Conservation (phyloP, 92 coral and sea anemone species). For the Heliopora coerulea region DNA sequence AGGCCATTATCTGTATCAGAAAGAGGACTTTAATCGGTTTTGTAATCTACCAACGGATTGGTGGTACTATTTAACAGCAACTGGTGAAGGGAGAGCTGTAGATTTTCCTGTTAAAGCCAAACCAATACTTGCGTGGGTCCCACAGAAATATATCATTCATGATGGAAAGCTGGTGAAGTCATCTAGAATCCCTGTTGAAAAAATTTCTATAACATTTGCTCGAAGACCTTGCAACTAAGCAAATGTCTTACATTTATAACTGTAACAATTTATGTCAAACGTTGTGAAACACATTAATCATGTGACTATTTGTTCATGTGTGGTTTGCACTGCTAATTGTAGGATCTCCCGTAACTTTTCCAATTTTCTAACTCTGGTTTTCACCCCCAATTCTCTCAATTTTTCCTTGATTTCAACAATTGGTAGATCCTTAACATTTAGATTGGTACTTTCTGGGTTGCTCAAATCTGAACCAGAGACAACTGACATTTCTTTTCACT, state of each 20-base stretch:
- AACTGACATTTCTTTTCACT: neutral
- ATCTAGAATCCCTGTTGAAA: neutral
- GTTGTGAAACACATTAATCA: too few species aligned
- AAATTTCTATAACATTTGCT: neutral
- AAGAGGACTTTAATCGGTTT: conserved; percentile 1
- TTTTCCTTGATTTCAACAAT: neutral
- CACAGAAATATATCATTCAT: neutral
- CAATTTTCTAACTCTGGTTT: too few species aligned
- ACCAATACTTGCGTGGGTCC: neutral
- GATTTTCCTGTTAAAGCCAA: conserved; percentile 4
- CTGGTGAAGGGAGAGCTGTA: neutral
- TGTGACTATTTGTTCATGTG: too few species aligned
- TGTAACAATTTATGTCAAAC: neutral
- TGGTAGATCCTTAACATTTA: conserved; percentile 1
- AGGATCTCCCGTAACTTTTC: too few species aligned
- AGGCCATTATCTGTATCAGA: neutral
- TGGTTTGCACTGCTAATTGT: too few species aligned
- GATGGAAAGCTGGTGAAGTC: neutral
- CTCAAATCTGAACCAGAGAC: neutral
- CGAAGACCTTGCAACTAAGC: conserved; percentile 7
- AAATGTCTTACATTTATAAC: neutral
- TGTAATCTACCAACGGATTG: neutral
- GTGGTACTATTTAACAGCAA: conserved; percentile 8
- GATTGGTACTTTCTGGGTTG: conserved; percentile 2
- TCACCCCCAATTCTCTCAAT: too few species aligned